Evolutionary conservation across 2,797 vertebrate species (phyloP).

Genomic region (Sus cebifrons): DNA sequence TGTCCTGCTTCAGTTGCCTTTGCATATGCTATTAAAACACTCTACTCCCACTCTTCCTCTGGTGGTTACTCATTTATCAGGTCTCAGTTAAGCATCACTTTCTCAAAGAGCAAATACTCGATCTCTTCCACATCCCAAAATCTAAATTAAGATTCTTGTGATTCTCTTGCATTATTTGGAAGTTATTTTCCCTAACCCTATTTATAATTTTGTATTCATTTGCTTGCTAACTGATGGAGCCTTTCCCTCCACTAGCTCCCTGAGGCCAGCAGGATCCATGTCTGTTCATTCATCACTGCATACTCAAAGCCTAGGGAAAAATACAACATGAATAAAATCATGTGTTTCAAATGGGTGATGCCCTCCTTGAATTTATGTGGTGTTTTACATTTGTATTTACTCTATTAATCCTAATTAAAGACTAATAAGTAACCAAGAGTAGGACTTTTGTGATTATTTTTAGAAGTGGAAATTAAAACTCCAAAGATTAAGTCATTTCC

Average conservation of each 20-base stretch:
- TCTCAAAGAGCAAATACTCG: not conserved
- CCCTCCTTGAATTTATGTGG: not conserved
- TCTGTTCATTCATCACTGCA: not conserved
- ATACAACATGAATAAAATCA: conserved; percentile 1
- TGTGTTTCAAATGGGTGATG: not conserved
- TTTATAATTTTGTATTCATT: conserved; percentile 29
- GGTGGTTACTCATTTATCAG: not conserved
- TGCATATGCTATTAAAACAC: not conserved
- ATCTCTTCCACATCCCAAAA: not conserved
- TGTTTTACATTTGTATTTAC: conserved; percentile 1
- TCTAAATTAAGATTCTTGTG: conserved; percentile 38
- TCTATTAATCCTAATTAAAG: not conserved
- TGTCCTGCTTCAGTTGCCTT: not conserved
- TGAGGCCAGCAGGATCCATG: not conserved
- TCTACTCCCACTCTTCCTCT: not conserved
- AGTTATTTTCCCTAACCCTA: conserved; percentile 12
- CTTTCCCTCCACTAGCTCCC: not conserved
- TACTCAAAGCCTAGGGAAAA: not conserved
- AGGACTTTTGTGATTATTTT: conserved; percentile 54
- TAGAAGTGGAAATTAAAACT: conserved; percentile 54
- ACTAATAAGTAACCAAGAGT: not conserved
- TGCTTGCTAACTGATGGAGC: conserved; percentile 5
- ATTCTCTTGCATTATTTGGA: not conserved
- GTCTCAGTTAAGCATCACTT: conserved; percentile 31
- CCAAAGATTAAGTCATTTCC: conserved; percentile 22